Evolutionary conservation across 2,888 invertebrate species (phyloP).

Genomic region (Nematopogon swammerdamellus): DNA sequence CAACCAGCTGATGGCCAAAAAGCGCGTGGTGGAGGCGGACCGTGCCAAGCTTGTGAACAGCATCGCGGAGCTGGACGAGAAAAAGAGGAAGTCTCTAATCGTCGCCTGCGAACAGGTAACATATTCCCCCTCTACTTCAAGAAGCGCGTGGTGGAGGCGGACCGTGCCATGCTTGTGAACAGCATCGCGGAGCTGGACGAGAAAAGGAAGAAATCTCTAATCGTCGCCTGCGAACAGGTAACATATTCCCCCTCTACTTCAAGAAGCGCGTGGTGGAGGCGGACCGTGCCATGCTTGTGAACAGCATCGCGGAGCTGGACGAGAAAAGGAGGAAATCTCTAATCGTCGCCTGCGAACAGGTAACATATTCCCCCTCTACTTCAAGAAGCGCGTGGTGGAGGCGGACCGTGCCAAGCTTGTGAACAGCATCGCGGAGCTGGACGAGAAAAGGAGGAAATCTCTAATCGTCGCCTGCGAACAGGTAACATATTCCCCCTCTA

Average conservation of each 20-base stretch:
- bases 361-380: too few species aligned
- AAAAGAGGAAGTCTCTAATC: conserved; percentile 80
- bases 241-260: too few species aligned
- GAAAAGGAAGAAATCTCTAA: conserved; percentile 81
- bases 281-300: conserved; percentile 69
- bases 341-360: conserved; percentile 72
- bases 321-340: conserved; percentile 85
- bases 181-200: conserved; percentile 88
- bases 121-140: too few species aligned
- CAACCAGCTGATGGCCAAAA: conserved; percentile 66
- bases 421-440: conserved; percentile 81
- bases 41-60: conserved; percentile 70
- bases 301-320: conserved; percentile 85
- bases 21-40: conserved; percentile 70
- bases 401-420: conserved; percentile 71
- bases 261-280: conserved; percentile 70
- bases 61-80: conserved; percentile 85
- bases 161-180: conserved; percentile 68
- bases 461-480: conserved; percentile 78
- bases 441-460: conserved; percentile 85
- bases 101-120: conserved; percentile 70
- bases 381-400: conserved; percentile 69
- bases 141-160: conserved; percentile 68
- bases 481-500: too few species aligned
- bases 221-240: conserved; percentile 72